Conservation (phyloP, 2,113 vertebrate genomes). For the Collichthys lucidus region DNA sequence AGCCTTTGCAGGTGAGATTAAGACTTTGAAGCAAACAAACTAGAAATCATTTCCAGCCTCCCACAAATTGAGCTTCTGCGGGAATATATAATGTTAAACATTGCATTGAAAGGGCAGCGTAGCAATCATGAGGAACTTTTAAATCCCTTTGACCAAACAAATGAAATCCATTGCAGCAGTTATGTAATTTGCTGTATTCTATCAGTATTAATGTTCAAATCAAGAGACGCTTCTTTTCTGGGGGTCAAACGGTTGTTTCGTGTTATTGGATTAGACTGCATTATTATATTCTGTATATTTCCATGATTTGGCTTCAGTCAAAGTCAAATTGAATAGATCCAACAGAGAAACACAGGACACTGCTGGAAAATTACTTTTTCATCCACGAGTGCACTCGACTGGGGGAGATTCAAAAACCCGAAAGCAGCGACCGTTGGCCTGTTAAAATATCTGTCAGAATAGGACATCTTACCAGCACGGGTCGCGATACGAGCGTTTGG, state of each 20-base stretch:
- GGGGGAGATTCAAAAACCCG: conserved; percentile 31
- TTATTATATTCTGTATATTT: conserved; percentile 25
- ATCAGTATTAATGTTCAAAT: background rate
- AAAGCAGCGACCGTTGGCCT: conserved; percentile 33
- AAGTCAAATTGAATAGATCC: conserved; percentile 20
- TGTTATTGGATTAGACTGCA: conserved; percentile 13
- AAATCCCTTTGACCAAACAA: background rate
- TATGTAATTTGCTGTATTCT: background rate
- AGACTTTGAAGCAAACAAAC: background rate
- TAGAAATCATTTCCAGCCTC: background rate
- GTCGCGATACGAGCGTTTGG: conserved; percentile 19
- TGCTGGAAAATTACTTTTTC: conserved; percentile 69
- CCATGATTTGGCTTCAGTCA: conserved; percentile 2
- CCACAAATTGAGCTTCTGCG: background rate
- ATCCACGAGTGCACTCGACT: conserved; percentile 23
- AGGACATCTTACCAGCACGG: conserved; percentile 12
- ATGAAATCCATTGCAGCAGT: background rate
- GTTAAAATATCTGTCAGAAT: conserved; percentile 49
- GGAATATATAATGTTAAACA: background rate
- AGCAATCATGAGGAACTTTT: background rate
- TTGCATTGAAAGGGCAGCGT: background rate
- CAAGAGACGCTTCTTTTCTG: background rate
- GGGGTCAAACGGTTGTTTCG: background rate
- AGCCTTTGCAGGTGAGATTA: conserved; percentile 50
- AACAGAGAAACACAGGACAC: conserved; percentile 18